phyloP scores from a whole-genome alignment of 2,797 vertebrate genomes.

The Synaphobranchus kaupii region DNA sequence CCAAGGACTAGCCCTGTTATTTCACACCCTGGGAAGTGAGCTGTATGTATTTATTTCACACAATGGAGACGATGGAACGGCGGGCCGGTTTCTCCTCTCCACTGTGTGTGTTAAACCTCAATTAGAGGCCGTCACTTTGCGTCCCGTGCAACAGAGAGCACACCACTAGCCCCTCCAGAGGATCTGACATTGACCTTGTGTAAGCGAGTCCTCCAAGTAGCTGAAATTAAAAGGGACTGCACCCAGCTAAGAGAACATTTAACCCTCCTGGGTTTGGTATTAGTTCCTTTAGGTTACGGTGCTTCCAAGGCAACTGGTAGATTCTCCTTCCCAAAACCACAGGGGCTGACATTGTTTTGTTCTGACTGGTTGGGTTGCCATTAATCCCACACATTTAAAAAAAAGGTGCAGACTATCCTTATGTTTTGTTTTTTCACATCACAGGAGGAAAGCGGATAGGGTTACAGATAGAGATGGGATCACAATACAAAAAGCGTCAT shows the following conservation, averaged over 20 bases:
- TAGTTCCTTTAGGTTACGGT: not conserved
- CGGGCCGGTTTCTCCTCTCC: conserved; percentile 47
- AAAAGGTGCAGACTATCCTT: too few species aligned
- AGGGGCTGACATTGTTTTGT: not conserved
- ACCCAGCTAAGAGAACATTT: not conserved
- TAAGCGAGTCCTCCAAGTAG: not conserved
- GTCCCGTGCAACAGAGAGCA: conserved; percentile 36
- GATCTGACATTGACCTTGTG: conserved; percentile 52
- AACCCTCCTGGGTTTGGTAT: not conserved
- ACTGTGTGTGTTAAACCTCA: conserved; percentile 54
- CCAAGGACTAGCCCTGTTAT: conserved; percentile 58
- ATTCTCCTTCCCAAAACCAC: not conserved
- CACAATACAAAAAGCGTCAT: not conserved
- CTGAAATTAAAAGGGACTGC: conserved; percentile 23
- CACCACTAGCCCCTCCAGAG: conserved; percentile 37
- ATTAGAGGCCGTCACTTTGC: conserved; percentile 54
- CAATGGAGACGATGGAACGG: conserved; percentile 52
- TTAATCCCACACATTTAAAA: not conserved
- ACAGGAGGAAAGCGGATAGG: not conserved
- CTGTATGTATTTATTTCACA: conserved; percentile 62
- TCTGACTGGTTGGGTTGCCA: not conserved
- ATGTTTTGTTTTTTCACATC: too few species aligned
- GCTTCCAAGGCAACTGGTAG: not conserved
- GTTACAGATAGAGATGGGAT: not conserved
- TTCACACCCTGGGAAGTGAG: conserved; percentile 57